Evolutionary conservation across 2,113 vertebrate genomes (phyloP).

Genomic region (Sinosuthora webbiana): DNA sequence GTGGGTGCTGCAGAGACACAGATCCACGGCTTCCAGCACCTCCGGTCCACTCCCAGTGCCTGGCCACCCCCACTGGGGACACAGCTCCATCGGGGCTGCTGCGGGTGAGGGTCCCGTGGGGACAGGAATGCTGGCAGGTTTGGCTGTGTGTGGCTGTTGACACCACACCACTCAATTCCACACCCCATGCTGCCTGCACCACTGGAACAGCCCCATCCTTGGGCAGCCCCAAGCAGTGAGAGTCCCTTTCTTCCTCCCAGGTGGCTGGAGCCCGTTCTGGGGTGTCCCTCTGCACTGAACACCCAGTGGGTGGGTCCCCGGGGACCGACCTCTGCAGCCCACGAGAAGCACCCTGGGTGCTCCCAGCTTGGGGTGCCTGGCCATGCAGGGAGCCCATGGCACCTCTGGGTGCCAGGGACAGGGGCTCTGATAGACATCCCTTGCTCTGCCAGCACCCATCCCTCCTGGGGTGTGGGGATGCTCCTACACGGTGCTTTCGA

Average conservation of each 20-base stretch:
- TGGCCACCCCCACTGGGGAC: neutral
- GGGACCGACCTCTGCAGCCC: neutral
- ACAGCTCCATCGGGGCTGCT: rapidly evolving
- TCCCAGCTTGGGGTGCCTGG: neutral
- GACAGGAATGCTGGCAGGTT: rapidly evolving
- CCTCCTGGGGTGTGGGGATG: rapidly evolving
- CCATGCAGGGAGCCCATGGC: rapidly evolving
- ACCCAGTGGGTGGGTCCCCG: neutral
- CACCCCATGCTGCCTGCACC: neutral
- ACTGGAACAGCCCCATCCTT: neutral
- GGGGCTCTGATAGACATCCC: neutral
- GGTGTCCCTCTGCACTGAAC: neutral
- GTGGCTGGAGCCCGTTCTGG: neutral
- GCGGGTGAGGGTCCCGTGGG: rapidly evolving
- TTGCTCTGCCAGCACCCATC: rapidly evolving
- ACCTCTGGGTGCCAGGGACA: neutral
- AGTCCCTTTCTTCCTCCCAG: neutral
- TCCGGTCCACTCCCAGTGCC: neutral
- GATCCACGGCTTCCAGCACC: neutral
- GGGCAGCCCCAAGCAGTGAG: neutral
- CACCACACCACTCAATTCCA: too few species aligned
- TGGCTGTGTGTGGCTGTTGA: rapidly evolving
- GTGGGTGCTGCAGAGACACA: neutral
- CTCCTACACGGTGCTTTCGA: rapidly evolving
- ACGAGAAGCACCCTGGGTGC: neutral